Evolutionary conservation across 2,113 vertebrate species (phyloP).

Genomic region (Planiliza haematocheilus): DNA sequence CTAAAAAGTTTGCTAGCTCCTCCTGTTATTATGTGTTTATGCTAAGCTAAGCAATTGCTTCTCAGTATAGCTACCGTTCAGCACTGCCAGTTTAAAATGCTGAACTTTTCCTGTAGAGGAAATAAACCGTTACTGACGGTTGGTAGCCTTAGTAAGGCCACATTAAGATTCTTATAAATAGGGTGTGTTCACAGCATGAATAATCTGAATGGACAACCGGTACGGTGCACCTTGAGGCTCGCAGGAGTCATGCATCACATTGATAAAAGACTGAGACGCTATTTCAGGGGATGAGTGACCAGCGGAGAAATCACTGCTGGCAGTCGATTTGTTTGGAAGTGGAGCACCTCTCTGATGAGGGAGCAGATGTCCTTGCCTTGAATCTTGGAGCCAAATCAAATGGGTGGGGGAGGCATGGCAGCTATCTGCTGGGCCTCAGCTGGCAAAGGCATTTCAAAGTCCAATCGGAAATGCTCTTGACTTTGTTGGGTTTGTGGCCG

Average conservation of each 20-base stretch:
- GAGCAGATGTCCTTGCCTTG: constrained; percentile 70
- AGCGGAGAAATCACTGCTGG: constrained; percentile 58
- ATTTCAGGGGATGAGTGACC: constrained; percentile 61
- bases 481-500: constrained; percentile 7
- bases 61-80: too few species aligned
- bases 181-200: neutral
- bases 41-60: too few species aligned
- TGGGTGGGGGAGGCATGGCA: neutral
- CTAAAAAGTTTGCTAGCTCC: too few species aligned
- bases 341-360: constrained; percentile 73
- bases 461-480: constrained; percentile 9
- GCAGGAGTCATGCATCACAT: constrained; percentile 22
- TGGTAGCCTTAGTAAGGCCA: too few species aligned
- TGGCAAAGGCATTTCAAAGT: constrained; percentile 34
- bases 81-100: too few species aligned
- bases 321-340: constrained; percentile 68
- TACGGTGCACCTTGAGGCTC: neutral
- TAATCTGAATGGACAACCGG: constrained; percentile 6
- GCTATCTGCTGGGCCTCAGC: constrained; percentile 14
- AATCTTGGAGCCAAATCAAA: constrained; percentile 53
- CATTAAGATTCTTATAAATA: too few species aligned
- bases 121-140: too few species aligned
- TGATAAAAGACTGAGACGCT: constrained; percentile 23
- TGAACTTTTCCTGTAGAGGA: too few species aligned
- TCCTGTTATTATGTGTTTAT: too few species aligned